Base-by-base conservation (phyloP, 2,888 invertebrate genomes). In the Osmoderma eremita region DNA sequence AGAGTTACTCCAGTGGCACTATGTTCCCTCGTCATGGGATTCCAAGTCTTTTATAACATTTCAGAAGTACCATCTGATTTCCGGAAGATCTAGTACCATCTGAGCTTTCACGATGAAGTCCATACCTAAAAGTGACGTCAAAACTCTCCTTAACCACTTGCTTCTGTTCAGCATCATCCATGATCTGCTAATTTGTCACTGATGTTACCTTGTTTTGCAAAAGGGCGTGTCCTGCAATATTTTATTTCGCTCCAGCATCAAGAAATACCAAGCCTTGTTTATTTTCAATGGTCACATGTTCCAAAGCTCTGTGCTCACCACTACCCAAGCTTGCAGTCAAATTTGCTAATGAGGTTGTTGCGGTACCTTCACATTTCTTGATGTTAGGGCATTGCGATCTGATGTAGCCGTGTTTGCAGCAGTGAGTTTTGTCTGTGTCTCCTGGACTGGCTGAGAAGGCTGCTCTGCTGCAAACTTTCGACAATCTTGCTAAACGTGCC, bases 161-260 rank as follows among this genome's bases (percentile, higher is more conserved):
- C 8, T 15, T 49, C 20, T 3, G 49, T 22, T 49, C 17, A 3
- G 2, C 49, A 49, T 49, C 49, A 8, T 3, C 49, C 49, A 49
- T 49, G 10, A 17, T 49, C 49, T 49, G 49, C 12, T 20, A 2
- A 6, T 10, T 49, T 10, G 2, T 15, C 4, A 49, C 12, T 2
- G 49, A 49, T 20, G 49, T 3, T 13, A 49, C 22, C 3, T 22
- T 22, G 22, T 49, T 49, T 18, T 17, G 20, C 2, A 49, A 3
- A 22, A 49, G 12, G 49, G 12, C 49, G 15, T 49, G 49, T 49
- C 49, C 49, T 10, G 49, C 49, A 13, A 49, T 24, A 24, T 24
- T 24, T 5, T 24, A 5, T 24, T 24, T 24, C 3, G 24, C 24
- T 4, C 24, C 24, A 10, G 5, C 3, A 49, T 49, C 49, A 15